Evolutionary conservation across 2,888 invertebrate species (phyloP).

Genomic region (Melanotus villosus): DNA sequence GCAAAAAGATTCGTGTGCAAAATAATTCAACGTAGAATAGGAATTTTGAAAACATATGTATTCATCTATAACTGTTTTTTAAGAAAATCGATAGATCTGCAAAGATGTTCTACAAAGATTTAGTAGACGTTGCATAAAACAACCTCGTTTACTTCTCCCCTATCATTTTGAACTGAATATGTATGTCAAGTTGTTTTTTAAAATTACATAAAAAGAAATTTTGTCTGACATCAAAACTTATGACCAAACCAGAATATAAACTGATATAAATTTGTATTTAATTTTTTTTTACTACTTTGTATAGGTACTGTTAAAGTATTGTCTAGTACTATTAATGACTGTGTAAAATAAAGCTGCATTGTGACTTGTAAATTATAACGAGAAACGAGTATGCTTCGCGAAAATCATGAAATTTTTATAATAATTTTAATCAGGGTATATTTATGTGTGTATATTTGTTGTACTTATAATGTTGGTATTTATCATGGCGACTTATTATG

Average conservation of each 20-base stretch:
- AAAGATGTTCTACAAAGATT: too few relatives aligned
- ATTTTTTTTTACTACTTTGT: background rate
- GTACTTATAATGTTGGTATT: slow-evolving; percentile 37
- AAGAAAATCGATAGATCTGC: too few relatives aligned
- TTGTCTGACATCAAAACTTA: background rate
- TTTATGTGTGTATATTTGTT: slow-evolving; percentile 53
- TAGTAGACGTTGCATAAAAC: slow-evolving; percentile 3
- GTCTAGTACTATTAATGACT: slow-evolving; percentile 42
- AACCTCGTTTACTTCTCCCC: background rate
- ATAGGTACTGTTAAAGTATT: slow-evolving; percentile 38
- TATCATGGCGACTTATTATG: slow-evolving; percentile 40
- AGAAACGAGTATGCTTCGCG: slow-evolving; percentile 45
- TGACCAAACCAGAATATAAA: slow-evolving; percentile 1
- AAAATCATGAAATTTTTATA: slow-evolving; percentile 60
- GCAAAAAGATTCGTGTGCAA: too few relatives aligned
- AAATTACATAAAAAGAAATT: background rate
- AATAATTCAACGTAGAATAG: too few relatives aligned
- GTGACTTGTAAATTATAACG: slow-evolving; percentile 36
- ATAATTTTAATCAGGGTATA: slow-evolving; percentile 67
- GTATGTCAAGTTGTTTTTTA: background rate
- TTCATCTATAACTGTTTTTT: too few relatives aligned
- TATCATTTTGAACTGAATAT: too few relatives aligned
- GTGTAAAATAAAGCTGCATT: slow-evolving; percentile 47
- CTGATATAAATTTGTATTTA: background rate
- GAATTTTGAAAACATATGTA: too few relatives aligned